phyloP scores from a whole-genome alignment of 2,113 vertebrate genomes.

The Emydura subglobosa region DNA sequence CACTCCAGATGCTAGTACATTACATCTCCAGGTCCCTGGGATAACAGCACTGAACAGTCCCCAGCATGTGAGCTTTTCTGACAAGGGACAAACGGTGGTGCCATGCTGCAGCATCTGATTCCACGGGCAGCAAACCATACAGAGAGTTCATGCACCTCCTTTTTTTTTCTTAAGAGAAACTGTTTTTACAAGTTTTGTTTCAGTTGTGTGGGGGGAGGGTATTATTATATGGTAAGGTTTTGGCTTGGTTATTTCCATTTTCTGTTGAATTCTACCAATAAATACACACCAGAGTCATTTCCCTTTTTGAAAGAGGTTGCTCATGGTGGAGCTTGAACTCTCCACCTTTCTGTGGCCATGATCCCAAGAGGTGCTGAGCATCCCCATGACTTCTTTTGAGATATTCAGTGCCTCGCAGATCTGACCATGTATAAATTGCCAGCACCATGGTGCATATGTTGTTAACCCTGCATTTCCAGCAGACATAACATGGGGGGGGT shows the following conservation, averaged over 20 bases:
- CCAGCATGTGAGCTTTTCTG: conserved; percentile 20
- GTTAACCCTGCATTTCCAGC: neutral
- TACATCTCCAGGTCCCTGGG: neutral
- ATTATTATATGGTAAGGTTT: neutral
- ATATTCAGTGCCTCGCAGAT: neutral
- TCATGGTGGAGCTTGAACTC: neutral
- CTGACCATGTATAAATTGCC: neutral
- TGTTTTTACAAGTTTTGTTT: neutral
- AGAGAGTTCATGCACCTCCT: neutral
- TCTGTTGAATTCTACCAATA: neutral
- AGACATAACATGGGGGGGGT: rapidly evolving
- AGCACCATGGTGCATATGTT: neutral
- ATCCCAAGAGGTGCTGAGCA: neutral
- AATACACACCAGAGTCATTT: neutral
- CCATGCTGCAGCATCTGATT: conserved; percentile 34
- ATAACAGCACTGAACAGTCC: neutral
- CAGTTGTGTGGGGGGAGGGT: neutral
- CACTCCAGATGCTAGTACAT: neutral
- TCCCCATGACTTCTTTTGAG: neutral
- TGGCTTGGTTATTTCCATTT: neutral
- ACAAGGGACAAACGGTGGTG: conserved; percentile 23
- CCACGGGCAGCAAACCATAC: neutral
- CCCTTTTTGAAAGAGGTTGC: neutral
- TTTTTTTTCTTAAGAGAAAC: neutral
- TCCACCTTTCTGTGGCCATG: neutral